Evolutionary conservation across 2,113 vertebrate species (phyloP).

Genomic region (Upupa epops): DNA sequence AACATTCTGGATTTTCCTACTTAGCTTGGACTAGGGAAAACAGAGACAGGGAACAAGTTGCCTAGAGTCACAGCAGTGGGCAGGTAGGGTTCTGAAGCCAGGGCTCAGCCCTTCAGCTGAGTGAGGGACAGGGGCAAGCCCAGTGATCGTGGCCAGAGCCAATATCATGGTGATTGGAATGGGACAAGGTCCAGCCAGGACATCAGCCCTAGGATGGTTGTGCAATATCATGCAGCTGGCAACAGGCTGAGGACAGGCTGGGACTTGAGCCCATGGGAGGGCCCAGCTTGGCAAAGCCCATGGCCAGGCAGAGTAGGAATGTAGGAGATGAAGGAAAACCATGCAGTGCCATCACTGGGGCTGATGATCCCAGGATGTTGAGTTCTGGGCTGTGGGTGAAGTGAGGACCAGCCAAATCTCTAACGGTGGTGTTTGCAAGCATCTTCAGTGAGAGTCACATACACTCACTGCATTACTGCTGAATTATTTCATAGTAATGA

Average conservation of each 20-base stretch:
- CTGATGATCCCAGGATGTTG: not conserved
- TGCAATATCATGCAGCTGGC: accelerated
- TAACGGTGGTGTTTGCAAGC: not conserved
- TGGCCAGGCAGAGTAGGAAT: not conserved
- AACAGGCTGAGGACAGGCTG: accelerated
- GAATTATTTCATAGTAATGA: not conserved
- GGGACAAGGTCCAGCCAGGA: not conserved
- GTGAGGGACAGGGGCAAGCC: accelerated
- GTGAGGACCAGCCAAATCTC: accelerated
- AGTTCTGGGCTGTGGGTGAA: not conserved
- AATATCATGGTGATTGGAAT: not conserved
- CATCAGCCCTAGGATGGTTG: too few species aligned
- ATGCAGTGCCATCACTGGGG: accelerated
- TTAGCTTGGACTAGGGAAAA: not conserved
- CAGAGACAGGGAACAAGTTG: accelerated
- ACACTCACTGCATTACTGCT: not conserved
- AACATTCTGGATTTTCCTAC: not conserved
- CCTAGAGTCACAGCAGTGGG: accelerated
- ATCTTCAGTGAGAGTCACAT: not conserved
- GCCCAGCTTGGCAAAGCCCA: accelerated
- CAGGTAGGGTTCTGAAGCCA: accelerated
- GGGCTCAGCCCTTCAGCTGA: not conserved
- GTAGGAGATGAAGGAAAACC: not conserved
- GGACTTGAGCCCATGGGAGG: accelerated
- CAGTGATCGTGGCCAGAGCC: too few species aligned